A percentile compares a stretch with the other conserved stretches of the same genome.
These are phyloP conservation scores for Schizotus pectinicornis DNA, from an alignment of 2,888 invertebrate genomes.

Conservation along the genomic window DNA sequence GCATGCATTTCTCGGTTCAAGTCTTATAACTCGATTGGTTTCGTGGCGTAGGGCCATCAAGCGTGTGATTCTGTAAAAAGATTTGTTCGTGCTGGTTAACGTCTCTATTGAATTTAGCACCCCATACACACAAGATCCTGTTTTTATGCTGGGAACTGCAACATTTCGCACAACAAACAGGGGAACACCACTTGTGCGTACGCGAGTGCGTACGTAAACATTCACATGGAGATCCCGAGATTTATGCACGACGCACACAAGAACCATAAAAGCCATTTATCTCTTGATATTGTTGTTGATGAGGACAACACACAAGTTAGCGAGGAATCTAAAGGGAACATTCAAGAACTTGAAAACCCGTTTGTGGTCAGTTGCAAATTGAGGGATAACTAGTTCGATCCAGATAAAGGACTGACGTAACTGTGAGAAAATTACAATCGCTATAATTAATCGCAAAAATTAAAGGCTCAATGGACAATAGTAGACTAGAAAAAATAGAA, in stretches of 20 bases:
- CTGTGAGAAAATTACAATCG: too few species aligned
- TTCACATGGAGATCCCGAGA: conserved; percentile 15
- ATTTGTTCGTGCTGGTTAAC: conserved; percentile 42
- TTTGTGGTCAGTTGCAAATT: not conserved
- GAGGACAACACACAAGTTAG: conserved; percentile 5
- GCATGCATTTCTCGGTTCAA: too few species aligned
- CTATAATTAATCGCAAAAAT: too few species aligned
- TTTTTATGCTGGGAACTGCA: conserved; percentile 25
- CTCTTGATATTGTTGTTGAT: conserved; percentile 7
- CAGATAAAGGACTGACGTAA: too few species aligned
- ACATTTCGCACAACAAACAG: conserved; percentile 23
- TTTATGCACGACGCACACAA: conserved; percentile 13
- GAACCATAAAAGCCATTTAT: conserved; percentile 9
- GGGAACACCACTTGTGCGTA: conserved; percentile 6
- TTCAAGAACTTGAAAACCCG: conserved; percentile 14
- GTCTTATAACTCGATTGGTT: not conserved
- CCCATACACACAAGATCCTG: conserved; percentile 28
- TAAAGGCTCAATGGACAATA: too few species aligned
- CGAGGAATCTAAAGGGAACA: conserved; percentile 13
- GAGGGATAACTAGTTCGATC: too few species aligned
- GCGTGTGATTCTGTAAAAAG: conserved; percentile 43
- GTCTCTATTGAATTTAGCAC: conserved; percentile 40
- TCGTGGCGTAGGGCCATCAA: conserved; percentile 25
- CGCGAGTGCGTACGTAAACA: conserved; percentile 9
- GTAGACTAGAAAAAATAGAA: too few species aligned